Conservation (phyloP, 2,797 vertebrate species). For the Phalanger gymnotis region DNA sequence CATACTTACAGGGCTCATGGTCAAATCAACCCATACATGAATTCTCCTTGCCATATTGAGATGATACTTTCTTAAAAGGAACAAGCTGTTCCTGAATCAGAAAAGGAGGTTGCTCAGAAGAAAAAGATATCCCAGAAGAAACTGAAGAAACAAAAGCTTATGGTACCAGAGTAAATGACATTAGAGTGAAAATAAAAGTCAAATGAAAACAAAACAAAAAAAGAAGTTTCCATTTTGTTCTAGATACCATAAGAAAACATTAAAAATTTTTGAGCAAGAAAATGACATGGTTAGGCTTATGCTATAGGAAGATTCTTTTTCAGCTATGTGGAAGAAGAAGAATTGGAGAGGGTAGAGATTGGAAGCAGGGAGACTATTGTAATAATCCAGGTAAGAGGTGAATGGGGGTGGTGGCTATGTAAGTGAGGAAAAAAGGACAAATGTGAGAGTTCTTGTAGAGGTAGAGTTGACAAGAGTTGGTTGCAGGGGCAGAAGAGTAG, state of each 20-base stretch:
- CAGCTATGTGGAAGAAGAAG: neutral
- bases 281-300: neutral
- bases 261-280: neutral
- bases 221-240: too few species aligned
- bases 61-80: too few species aligned
- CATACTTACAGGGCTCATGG: too few species aligned
- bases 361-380: neutral
- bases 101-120: too few species aligned
- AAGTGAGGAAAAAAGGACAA: neutral
- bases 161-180: too few species aligned
- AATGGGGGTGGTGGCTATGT: neutral
- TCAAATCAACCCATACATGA: too few species aligned
- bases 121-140: too few species aligned
- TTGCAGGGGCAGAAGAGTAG: neutral
- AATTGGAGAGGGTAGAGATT: neutral
- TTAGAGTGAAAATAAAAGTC: too few species aligned
- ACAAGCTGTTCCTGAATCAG: too few species aligned
- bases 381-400: neutral
- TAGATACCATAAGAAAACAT: neutral
- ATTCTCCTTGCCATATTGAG: too few species aligned
- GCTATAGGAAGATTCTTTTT: neutral
- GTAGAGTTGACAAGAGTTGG: neutral
- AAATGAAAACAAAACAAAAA: too few species aligned
- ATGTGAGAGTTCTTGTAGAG: neutral
- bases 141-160: too few species aligned